Evolutionary conservation across 1,140 invertebrate genomes (phyloP), one percentile per base, ranked within the genome.

Genomic region (Drosophila prosaltans): DNA sequence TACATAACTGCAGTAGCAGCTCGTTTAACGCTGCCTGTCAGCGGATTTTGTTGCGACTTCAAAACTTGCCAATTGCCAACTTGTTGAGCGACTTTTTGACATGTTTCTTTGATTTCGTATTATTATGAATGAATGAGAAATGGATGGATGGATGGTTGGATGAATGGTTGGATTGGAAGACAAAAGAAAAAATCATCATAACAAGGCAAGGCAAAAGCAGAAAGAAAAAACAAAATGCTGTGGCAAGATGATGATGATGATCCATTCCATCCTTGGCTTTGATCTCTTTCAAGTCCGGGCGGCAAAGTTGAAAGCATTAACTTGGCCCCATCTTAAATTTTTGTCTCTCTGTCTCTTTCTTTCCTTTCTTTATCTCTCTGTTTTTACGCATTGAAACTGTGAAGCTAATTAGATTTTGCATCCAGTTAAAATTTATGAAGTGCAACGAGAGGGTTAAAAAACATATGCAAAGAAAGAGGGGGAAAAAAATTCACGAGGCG

Each of bases 391-490:
- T 65, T 68, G 62, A 72, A 75, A 76, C 80, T 72, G 75, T 83
- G 75, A 83, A 84, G 81, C 73, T 84, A 84, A 84, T 84, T 84
- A 84, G 77, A 60, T 64, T 11, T 41, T 69, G 62, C 70, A 60
- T 65, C 70, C 81, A 77, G 83, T 88, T 80, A 74, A 84, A 89
- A 84, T 88, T 88, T 88, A 88, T 88, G 85, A 88, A 84, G 84
- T 88, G 84, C 84, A 88, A 83, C 84, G 84, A 89, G 82, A 24
- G 54, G 28, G 4, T 2, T 2, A 59, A 59, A 59, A 59, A 36
- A 39, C 36, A 69, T 80, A 80, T 80, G 74, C 69, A 80, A 73
- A 77, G 69, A 45, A 8, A 3, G 36, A 21, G 65, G 9, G 55
- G 69, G 58, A 39, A 41, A 58, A 16, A 11, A 61, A 9, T 24